Conservation (phyloP, 2,888 invertebrate genomes). For the Perdita meconis region DNA sequence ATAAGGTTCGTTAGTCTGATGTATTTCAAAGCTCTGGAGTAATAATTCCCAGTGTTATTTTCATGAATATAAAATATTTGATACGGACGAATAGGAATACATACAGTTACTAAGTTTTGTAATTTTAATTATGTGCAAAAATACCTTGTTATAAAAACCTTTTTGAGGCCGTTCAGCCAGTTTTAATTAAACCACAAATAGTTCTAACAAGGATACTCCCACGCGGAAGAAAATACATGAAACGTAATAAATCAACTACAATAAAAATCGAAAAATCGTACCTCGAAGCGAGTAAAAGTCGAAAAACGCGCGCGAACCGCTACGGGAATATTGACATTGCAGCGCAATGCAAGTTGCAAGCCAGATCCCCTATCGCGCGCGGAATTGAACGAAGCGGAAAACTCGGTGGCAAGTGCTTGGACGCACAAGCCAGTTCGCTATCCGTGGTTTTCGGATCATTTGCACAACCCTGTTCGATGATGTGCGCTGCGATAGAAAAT, state of each 20-base stretch:
- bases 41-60: too few relatives aligned
- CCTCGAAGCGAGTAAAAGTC: slow-evolving; percentile 12
- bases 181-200: too few relatives aligned
- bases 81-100: too few relatives aligned
- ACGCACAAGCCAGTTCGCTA: slow-evolving; percentile 47
- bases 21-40: too few relatives aligned
- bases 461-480: slow-evolving; percentile 48
- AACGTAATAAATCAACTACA: slow-evolving; percentile 1
- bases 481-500: slow-evolving; percentile 23
- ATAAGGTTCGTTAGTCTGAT: too few relatives aligned
- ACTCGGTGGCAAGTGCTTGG: slow-evolving; percentile 37
- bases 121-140: too few relatives aligned
- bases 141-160: too few relatives aligned
- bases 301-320: slow-evolving; percentile 13
- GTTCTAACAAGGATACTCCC: too few relatives aligned
- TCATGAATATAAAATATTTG: too few relatives aligned
- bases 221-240: not conserved
- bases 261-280: slow-evolving; percentile 14
- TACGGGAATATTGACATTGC: slow-evolving; percentile 36
- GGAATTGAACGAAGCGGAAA: slow-evolving; percentile 48
- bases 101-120: too few relatives aligned
- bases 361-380: slow-evolving; percentile 17
- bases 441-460: slow-evolving; percentile 70
- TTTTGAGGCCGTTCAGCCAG: too few relatives aligned
- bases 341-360: slow-evolving; percentile 12